phyloP scores from a whole-genome alignment of 2,113 vertebrate genomes.

The Percopsis transmontana region DNA sequence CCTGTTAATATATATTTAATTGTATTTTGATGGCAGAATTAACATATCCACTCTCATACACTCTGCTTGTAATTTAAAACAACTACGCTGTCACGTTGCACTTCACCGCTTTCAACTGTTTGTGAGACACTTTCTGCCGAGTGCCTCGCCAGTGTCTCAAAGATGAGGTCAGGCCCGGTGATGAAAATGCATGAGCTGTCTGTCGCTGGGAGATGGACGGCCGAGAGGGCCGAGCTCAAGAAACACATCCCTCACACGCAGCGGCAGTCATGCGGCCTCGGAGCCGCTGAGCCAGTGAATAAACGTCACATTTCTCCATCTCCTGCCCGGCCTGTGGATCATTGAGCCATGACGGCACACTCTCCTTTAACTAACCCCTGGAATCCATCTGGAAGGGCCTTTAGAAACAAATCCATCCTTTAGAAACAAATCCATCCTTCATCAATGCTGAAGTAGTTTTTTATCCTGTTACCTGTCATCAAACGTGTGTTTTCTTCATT shows the following conservation, averaged over 20 bases:
- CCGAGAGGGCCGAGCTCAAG: slow-evolving; percentile 40
- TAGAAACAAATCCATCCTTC: neutral
- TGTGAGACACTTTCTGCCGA: slow-evolving; percentile 37
- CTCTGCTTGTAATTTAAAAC: neutral
- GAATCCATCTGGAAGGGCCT: slow-evolving; percentile 1
- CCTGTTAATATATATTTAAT: too few relatives aligned
- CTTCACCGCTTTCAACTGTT: too few relatives aligned
- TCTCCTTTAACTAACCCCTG: slow-evolving; percentile 22
- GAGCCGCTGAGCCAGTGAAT: slow-evolving; percentile 49
- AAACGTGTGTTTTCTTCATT: too few relatives aligned
- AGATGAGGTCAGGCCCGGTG: slow-evolving; percentile 52
- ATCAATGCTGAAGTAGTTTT: slow-evolving; percentile 11
- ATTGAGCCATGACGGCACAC: slow-evolving; percentile 24
- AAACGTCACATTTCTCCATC: slow-evolving; percentile 51
- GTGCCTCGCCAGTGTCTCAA: slow-evolving; percentile 38
- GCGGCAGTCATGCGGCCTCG: slow-evolving; percentile 35
- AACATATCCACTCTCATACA: neutral
- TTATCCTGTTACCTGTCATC: neutral
- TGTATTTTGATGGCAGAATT: too few relatives aligned
- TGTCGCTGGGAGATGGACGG: slow-evolving; percentile 48
- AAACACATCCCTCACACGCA: slow-evolving; percentile 58
- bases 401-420: neutral
- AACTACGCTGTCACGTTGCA: too few relatives aligned
- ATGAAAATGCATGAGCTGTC: slow-evolving; percentile 67
- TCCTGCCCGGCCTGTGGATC: slow-evolving; percentile 22